Evolutionary conservation across 2,113 vertebrate species (phyloP).

Genomic region (Bubo scandiacus): DNA sequence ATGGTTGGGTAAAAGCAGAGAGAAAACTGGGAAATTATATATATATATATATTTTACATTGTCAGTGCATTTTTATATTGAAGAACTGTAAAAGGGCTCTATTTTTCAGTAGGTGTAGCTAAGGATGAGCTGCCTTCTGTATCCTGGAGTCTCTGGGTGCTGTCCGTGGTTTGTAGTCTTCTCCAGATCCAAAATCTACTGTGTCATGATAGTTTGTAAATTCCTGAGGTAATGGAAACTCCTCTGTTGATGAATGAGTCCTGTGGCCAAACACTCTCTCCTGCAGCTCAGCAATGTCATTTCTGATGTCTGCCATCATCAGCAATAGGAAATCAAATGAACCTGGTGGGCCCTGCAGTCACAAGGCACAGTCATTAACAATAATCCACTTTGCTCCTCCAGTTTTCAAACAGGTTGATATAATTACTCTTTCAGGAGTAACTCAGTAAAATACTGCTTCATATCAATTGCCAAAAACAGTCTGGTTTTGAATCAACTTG

Average conservation of each 20-base stretch:
- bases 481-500: not conserved
- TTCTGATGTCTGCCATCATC: conserved; percentile 95
- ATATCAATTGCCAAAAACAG: not conserved
- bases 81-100: conserved; percentile 37
- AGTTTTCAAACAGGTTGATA: not conserved
- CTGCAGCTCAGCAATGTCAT: conserved; percentile 92
- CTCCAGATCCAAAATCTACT: conserved; percentile 88
- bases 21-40: conserved; percentile 64
- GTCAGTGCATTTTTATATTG: conserved; percentile 67
- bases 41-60: conserved; percentile 22
- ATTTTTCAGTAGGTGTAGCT: conserved; percentile 1
- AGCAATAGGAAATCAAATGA: conserved; percentile 96
- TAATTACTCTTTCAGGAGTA: not conserved
- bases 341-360: conserved; percentile 88
- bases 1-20: conserved; percentile 21
- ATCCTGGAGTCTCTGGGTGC: conserved; percentile 72
- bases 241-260: conserved; percentile 81
- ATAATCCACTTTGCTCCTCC: not conserved
- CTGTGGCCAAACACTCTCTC: conserved; percentile 85
- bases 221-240: conserved; percentile 82
- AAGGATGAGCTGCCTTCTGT: conserved; percentile 74
- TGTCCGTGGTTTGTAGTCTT: conserved; percentile 78
- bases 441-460: not conserved
- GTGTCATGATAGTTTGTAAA: conserved; percentile 84
- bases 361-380: not conserved